Evolutionary conservation across 1,140 invertebrate species (phyloP), one percentile per base, ranked within the genome.

Genomic region (Zaprionus capensis): DNA sequence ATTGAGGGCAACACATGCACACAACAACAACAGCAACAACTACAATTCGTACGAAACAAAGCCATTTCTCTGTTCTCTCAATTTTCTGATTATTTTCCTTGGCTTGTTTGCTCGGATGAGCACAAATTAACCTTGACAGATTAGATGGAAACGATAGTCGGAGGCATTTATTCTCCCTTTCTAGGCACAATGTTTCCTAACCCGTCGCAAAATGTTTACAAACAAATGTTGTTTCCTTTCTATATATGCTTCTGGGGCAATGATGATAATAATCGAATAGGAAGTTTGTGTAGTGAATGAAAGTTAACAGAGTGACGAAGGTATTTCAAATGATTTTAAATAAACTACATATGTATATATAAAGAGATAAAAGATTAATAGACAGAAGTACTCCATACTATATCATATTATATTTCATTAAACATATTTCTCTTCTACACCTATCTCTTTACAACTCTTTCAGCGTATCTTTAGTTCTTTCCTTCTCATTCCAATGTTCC

Each of bases 101-200:
- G 20, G 22, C 15, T 41, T 70, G 55, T 75, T 59, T 67, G 69
- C 69, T 81, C 49, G 26, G 66, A 64, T 82, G 69, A 71, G 58
- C 66, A 51, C 66, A 80, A 87, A 87, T 77, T 77, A 87, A 82
- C 76, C 80, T 80, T 86, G 80, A 77, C 80, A 79, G 68, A 79
- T 82, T 73, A 67, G 68, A 79, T 72, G 65, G 58, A 72, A 53
- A 46, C 57, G 76, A 78, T 78, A 76, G 59, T 28, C 63, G 15
- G 51, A 5, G 11, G 2, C 44, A 28, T 41, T 28, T 17, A 24
- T 44, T 15, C 15, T 7, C 41, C n/a, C 41, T n/a, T 44, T 44
- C 14, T n/a, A n/a, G 44, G 44, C 59, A 14, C 53, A 77, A 73
- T 73, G 51, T 51, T 63, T 49, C 44, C 20, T 58, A 64, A 55